Evolutionary conservation across 2,888 invertebrate species (phyloP).

Genomic region (Lasioglossum lativentre): DNA sequence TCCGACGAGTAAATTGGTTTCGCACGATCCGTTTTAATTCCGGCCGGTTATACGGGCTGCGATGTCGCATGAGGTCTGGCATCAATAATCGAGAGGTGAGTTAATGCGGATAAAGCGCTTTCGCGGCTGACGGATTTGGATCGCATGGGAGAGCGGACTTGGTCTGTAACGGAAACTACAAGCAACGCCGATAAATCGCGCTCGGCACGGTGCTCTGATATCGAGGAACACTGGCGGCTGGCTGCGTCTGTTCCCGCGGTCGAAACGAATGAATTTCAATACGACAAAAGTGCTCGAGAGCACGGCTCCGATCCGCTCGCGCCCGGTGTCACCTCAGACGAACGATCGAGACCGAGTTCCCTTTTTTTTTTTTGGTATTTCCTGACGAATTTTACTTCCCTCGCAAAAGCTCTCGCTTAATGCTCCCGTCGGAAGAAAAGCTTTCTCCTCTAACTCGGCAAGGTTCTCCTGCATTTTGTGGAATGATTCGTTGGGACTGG

Average conservation of each 20-base stretch:
- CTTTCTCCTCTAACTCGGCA: background rate
- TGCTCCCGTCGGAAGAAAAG: background rate
- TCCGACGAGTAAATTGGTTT: slow-evolving; percentile 63
- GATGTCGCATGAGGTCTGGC: slow-evolving; percentile 56
- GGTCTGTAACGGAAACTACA: slow-evolving; percentile 44
- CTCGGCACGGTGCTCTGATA: background rate
- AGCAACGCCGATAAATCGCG: slow-evolving; percentile 55
- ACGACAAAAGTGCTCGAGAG: slow-evolving; percentile 24
- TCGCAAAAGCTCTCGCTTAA: background rate
- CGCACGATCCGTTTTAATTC: slow-evolving; percentile 65
- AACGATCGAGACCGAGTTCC: background rate
- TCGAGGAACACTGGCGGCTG: background rate
- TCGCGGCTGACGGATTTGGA: slow-evolving; percentile 51
- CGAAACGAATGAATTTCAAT: slow-evolving; percentile 31
- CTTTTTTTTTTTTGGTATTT: background rate
- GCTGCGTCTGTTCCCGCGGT: background rate
- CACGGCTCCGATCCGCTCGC: background rate
- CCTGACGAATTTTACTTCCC: background rate
- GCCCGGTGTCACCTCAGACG: background rate
- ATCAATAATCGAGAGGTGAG: slow-evolving; percentile 66
- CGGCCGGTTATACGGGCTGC: slow-evolving; percentile 49
- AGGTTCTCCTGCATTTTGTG: background rate
- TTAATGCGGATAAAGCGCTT: slow-evolving; percentile 65
- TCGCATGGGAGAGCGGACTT: slow-evolving; percentile 36
- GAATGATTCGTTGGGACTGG: background rate